These are phyloP conservation scores for Halocynthia aurantium DNA, from an alignment of 23 tunicate genomes.

Conservation along the genomic window DNA sequence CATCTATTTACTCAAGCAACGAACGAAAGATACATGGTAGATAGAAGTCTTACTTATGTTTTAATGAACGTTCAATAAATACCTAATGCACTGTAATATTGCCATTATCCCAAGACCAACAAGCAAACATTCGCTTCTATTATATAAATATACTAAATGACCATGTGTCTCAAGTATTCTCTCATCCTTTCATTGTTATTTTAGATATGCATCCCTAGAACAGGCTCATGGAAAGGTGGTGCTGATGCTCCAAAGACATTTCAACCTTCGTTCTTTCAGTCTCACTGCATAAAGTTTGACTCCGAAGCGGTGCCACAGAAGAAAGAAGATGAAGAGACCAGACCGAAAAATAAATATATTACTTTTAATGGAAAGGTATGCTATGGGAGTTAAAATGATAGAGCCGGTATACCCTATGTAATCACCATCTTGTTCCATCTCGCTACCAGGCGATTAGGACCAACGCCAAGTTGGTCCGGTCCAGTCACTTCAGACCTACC, in stretches of 20 bases:
- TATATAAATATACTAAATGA: too few species aligned
- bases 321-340: neutral
- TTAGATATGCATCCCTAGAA: conserved; percentile 80
- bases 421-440: too few species aligned
- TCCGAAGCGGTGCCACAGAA: conserved; percentile 30
- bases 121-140: too few species aligned
- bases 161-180: too few species aligned
- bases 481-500: too few species aligned
- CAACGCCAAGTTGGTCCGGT: too few species aligned
- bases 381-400: too few species aligned
- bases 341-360: conserved; percentile 26
- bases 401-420: too few species aligned
- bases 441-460: too few species aligned
- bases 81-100: too few species aligned
- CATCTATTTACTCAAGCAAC: conserved; percentile 59
- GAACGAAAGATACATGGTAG: conserved; percentile 91
- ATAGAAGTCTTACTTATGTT: neutral
- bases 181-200: neutral
- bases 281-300: conserved; percentile 66
- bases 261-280: conserved; percentile 59
- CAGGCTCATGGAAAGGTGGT: conserved; percentile 74
- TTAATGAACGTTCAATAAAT: too few species aligned
- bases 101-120: too few species aligned
- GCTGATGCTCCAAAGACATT: conserved; percentile 53
- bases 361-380: conserved; percentile 84